These are phyloP conservation scores for Strigops habroptila DNA, from an alignment of 2,113 vertebrate genomes.

Conservation along the genomic window DNA sequence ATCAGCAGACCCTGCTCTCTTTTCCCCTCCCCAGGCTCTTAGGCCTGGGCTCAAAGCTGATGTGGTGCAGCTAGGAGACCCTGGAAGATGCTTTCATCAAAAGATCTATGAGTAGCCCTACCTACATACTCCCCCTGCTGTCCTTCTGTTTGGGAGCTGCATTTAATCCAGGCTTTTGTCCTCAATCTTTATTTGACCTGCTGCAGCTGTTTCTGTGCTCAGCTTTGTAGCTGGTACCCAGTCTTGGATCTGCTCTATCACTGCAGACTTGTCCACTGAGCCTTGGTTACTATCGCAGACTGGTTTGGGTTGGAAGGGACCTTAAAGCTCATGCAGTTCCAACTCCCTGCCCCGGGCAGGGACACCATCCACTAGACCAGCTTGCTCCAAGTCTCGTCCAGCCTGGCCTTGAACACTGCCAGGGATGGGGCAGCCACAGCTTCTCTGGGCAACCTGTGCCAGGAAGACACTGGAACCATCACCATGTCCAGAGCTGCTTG, in stretches of 20 bases:
- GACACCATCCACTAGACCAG: not conserved
- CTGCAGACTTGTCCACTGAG: not conserved
- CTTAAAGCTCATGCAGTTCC: not conserved
- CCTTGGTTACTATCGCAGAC: not conserved
- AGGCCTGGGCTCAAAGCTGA: not conserved
- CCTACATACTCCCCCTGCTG: accelerated
- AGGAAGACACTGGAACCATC: not conserved
- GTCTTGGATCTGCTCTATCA: not conserved
- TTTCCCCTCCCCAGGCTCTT: too few relatives aligned
- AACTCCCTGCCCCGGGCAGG: not conserved
- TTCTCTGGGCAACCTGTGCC: not conserved
- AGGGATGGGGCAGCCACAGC: not conserved
- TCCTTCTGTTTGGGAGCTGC: not conserved
- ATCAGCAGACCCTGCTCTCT: not conserved
- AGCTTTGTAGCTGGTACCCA: not conserved
- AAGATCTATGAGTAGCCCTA: not conserved
- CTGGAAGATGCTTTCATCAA: not conserved
- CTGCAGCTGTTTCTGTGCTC: not conserved
- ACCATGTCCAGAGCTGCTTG: not conserved
- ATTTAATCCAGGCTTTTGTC: not conserved
- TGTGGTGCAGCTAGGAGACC: not conserved
- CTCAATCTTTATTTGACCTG: not conserved
- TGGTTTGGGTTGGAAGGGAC: not conserved
- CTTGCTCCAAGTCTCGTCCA: not conserved
- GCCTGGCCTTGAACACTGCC: not conserved